Base-by-base conservation (phyloP, 2,888 invertebrate species). In the Acleris laterana region DNA sequence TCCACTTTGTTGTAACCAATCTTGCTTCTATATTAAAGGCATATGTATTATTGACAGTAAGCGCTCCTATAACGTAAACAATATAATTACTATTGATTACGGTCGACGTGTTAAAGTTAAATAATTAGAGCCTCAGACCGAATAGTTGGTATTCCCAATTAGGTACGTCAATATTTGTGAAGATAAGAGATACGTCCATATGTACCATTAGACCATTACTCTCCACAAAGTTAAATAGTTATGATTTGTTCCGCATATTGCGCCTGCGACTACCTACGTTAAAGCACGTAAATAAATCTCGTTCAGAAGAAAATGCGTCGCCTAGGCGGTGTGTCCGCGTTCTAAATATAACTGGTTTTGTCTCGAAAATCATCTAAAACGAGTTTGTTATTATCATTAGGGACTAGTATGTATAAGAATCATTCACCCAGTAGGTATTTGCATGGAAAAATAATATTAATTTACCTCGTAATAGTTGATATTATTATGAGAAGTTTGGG, bases 341-440 rank as follows among this genome's bases (percentile, higher is more conserved):
- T 49, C 49, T 17, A 49, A 20, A 49, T 51, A 51, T 51, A 51
- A 51, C 51, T 25, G 51, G 51, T 51, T 51, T 25, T 51, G 22
- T 51, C 25, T 51, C n/a, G 16, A 51, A 22, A 51, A 49, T 11
- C 22, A 2, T 25, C 51, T 9, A 3, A 51, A 51, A 25, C 51
- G 13, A 4, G 19, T 49, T 19, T 11, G 22, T n/a, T 16, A 25
- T 51, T 51, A 3, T 20, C 17, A 13, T 49, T 19, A 9, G 20
- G 19, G 13, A 9, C n/a, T 19, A 20, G 4, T n/a, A n/a, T n/a
- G n/a, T 19, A 49, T 19, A 19, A 19, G 19, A 49, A 19, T 49
- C 20, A 19, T n/a, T n/a, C 5, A 6, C n/a, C 5, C n/a, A 44
- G 5, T n/a, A n/a, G n/a, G n/a, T 42, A 42, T 42, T 42, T 28